These are phyloP conservation scores for Odontomachus brunneus DNA, from an alignment of 1,140 invertebrate species.

Conservation along the genomic window DNA sequence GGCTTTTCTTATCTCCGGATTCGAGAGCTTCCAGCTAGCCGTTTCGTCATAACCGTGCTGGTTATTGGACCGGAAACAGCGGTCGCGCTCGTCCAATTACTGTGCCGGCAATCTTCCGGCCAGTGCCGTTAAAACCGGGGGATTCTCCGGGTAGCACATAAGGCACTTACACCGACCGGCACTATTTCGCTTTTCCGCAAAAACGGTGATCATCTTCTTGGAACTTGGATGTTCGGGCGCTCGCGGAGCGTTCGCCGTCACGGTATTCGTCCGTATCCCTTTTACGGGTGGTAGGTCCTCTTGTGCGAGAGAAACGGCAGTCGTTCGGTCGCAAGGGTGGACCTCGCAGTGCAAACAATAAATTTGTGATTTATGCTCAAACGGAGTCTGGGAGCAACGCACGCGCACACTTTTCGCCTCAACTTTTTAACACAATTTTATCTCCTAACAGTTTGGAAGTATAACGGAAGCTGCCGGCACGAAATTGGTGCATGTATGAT, in stretches of 20 bases:
- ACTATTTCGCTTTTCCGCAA: constrained; percentile 31
- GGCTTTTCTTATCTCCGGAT: constrained; percentile 40
- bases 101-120: constrained; percentile 53
- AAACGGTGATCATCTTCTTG: constrained; percentile 34
- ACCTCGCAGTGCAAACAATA: neutral
- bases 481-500: constrained; percentile 6
- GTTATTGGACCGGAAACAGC: constrained; percentile 68
- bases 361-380: neutral
- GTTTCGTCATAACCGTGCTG: constrained; percentile 62
- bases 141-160: constrained; percentile 45
- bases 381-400: too few relatives aligned
- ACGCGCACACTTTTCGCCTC: neutral
- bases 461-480: neutral
- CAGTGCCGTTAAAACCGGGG: constrained; percentile 61
- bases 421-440: neutral
- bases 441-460: neutral
- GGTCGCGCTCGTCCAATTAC: constrained; percentile 70
- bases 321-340: neutral
- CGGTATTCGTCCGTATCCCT: constrained; percentile 5
- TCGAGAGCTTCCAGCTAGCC: constrained; percentile 41
- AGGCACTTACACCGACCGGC: constrained; percentile 36
- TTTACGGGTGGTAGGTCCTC: neutral
- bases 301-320: neutral
- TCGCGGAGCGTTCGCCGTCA: constrained; percentile 4
- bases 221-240: constrained; percentile 38